Base-by-base conservation (phyloP, 1,140 invertebrate species). In the Pseudomyrmex cubaensis region DNA sequence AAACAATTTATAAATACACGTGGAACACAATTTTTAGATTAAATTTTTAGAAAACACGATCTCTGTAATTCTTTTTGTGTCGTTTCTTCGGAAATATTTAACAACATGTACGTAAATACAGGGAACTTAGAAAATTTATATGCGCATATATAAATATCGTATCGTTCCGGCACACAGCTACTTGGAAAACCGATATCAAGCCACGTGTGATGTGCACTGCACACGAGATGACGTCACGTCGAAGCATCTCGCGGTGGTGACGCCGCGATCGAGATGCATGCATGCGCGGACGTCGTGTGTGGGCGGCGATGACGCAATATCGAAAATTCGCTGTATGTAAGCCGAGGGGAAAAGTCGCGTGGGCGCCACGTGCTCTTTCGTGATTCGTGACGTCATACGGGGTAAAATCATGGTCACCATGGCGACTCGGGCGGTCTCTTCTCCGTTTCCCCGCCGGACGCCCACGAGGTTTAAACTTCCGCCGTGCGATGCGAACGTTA, bases 381-480 rank as follows among this genome's bases (percentile, higher is more conserved):
- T 61, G 17, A 52, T 15, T 64, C 50, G 52, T 83, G 82, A 83
- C 82, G 82, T 83, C 82, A 35, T 12, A 83, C 54, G 48, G 44
- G 64, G 64, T 78, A 67, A 88, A 88, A 88, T 88, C 87, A 88
- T 88, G 87, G 86, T 88, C 86, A 88, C 83, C 48, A 80, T 80
- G 70, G 86, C 59, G 74, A 80, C 22, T 61, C 56, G 66, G 12
- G 1, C 22, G 66, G 35, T 70, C 64, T 78, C 75, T 77, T 12
- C 66, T 59, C 35, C 66, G 44, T 80, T 35, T 35, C 35, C 67
- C 66, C 20, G 44, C 48, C 44, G 86, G 57, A 88, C 87, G 86
- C 87, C 87, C 74, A 88, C 87, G 83, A 88, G 86, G 78, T 78
- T 88, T 88, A 78, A 88, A 88, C 76, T 88, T 88, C 84, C 76